Base-by-base conservation (phyloP, 2,888 invertebrate genomes). In the Agonum fuliginosum region DNA sequence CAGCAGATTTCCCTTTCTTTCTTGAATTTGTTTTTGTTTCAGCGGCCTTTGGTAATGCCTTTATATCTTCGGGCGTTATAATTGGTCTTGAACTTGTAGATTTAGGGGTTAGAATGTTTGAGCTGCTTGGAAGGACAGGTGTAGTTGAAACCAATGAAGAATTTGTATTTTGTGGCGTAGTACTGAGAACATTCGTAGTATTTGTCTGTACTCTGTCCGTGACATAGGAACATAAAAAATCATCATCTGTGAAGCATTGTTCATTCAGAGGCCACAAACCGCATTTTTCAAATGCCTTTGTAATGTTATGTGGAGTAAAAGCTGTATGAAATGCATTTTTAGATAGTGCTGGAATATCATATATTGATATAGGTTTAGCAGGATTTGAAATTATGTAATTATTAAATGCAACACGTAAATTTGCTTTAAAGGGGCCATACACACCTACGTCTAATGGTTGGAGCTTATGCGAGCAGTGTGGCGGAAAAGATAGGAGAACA, bases 401-500 rank as follows among this genome's bases (percentile, higher is more conserved):
- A 73, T 82, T 82, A 34, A 78, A 80, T 5, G 78, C 77, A 41
- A 48, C 62, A 46, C 80, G 78, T 24, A 79, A 80, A 6, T 73
- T 79, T n/a, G 78, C 71, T 65, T 83, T 84, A 62, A 83, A 83
- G 1, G 83, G 81, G 4, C 81, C 81, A 79, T 79, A 82, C 8
- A 83, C 78, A 14, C 79, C 43, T 4, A 78, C 67, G 48, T 81
- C 81, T 20, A 82, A 54, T 20, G 83, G 84, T 78, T 84, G 82
- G 20, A 83, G 62, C 41, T 80, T 79, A 74, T 83, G 83, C 3
- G 80, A 78, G 79, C 81, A 82, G 54, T 83, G 83, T 3, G 82
- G 83, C 2, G 83, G 82, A 76, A 84, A 81, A 8, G 82, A 79
- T 20, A 84, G 58, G 69, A 83, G 62, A 4, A 82, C 78, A n/a